A percentile compares a stretch with the other conserved stretches of the same genome.
phyloP scores from a whole-genome alignment of 2,113 vertebrate genomes.

The Pterophyllum scalare region DNA sequence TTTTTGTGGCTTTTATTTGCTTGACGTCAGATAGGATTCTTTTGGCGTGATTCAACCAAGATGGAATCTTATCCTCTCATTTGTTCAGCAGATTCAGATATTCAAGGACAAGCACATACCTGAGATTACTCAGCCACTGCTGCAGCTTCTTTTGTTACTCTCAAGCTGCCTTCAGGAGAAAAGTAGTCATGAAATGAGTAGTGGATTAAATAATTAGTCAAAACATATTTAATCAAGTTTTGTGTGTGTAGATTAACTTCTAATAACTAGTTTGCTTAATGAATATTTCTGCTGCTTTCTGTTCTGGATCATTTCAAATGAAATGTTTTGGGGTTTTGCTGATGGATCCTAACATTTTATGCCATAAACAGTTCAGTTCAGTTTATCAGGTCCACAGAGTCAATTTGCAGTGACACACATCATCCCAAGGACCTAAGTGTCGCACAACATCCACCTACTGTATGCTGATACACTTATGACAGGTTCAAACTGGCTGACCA shows the following conservation, averaged over 20 bases:
- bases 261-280: background rate
- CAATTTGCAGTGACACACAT: background rate
- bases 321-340: background rate
- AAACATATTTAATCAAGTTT: background rate
- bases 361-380: background rate
- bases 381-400: background rate
- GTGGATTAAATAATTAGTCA: background rate
- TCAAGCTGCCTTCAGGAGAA: background rate
- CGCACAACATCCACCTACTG: background rate
- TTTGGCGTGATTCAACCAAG: slow-evolving; percentile 49
- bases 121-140: slow-evolving; percentile 40
- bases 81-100: slow-evolving; percentile 46
- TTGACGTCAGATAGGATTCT: slow-evolving; percentile 61
- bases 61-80: slow-evolving; percentile 50
- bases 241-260: background rate
- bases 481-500: background rate
- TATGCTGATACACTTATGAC: background rate
- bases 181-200: background rate
- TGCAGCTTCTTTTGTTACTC: slow-evolving; percentile 24
- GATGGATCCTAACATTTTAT: background rate
- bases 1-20: slow-evolving; percentile 9
- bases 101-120: slow-evolving; percentile 59
- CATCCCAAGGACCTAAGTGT: background rate
- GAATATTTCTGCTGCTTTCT: background rate
- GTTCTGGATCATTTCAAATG: background rate